A percentile compares a stretch with the other conserved stretches of the same genome.
Conservation (phyloP, 2,797 vertebrate species). For the Enteromius treurensis region DNA sequence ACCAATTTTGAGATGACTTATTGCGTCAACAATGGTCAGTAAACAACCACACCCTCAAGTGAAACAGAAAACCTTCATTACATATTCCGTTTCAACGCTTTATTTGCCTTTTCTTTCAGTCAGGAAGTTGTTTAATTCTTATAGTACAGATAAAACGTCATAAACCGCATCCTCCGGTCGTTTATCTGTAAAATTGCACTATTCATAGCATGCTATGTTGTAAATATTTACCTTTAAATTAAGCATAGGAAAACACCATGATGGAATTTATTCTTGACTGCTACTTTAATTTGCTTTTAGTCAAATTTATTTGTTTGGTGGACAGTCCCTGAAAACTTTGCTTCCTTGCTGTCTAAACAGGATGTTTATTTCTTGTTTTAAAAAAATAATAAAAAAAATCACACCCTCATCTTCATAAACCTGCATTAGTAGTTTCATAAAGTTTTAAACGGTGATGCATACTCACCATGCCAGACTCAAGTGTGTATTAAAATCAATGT, state of each 20-base stretch:
- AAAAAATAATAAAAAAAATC: background rate
- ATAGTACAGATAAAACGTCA: background rate
- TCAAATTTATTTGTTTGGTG: conserved; percentile 28
- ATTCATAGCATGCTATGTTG: background rate
- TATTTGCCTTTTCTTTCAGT: background rate
- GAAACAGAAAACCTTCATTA: conserved; percentile 22
- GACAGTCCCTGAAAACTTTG: background rate
- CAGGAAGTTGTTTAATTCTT: background rate
- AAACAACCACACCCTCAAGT: conserved; percentile 48
- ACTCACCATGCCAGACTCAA: background rate
- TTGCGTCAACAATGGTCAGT: conserved; percentile 12
- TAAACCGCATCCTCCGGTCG: background rate
- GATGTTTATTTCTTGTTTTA: background rate
- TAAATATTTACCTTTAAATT: background rate
- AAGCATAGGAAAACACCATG: conserved; percentile 41
- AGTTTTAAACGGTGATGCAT: background rate
- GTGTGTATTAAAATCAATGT: background rate
- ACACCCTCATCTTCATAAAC: background rate
- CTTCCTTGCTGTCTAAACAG: background rate
- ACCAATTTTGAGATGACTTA: background rate
- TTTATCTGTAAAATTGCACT: background rate
- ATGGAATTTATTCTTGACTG: conserved; percentile 22
- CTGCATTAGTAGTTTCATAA: background rate
- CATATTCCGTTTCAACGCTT: background rate
- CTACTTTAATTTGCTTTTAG: background rate